phyloP scores from a whole-genome alignment of 2,113 vertebrate genomes.

The Pandion haliaetus region DNA sequence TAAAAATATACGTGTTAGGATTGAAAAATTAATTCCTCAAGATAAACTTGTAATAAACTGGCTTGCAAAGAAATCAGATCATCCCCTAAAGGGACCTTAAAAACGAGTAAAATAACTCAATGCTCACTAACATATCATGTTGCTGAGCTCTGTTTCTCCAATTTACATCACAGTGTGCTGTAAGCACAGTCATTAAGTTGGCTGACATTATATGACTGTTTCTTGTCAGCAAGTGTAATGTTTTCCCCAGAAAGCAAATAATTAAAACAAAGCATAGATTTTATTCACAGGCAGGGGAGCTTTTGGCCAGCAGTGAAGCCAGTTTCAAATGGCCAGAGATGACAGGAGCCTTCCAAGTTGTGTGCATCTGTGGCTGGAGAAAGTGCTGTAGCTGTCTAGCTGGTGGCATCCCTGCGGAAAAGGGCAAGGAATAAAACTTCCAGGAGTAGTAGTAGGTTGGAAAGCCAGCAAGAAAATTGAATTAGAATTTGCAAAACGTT shows the following conservation, averaged over 20 bases:
- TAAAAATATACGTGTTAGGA: not conserved
- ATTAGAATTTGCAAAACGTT: not conserved
- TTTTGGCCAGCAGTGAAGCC: not conserved
- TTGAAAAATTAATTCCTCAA: not conserved
- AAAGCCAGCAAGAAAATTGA: not conserved
- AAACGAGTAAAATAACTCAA: not conserved
- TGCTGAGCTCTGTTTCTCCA: slow-evolving; percentile 2
- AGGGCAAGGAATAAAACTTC: not conserved
- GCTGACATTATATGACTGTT: slow-evolving; percentile 17
- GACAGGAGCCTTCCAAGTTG: not conserved
- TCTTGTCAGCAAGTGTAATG: slow-evolving; percentile 10
- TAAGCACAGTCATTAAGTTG: slow-evolving; percentile 15
- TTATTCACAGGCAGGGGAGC: not conserved
- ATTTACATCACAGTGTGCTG: slow-evolving; percentile 44
- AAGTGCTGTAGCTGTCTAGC: not conserved
- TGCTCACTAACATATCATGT: not conserved
- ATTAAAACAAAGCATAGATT: slow-evolving; percentile 15
- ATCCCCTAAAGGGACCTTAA: not conserved
- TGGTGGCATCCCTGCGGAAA: not conserved
- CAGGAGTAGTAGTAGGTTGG: not conserved
- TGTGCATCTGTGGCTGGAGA: not conserved
- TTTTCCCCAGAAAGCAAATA: slow-evolving; percentile 19
- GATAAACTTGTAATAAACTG: not conserved
- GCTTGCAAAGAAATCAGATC: not conserved
- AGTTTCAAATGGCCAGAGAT: not conserved